Evolutionary conservation across 2,888 invertebrate species (phyloP), one percentile per base, ranked within the genome.

Genomic region (Allolobophora icterica): DNA sequence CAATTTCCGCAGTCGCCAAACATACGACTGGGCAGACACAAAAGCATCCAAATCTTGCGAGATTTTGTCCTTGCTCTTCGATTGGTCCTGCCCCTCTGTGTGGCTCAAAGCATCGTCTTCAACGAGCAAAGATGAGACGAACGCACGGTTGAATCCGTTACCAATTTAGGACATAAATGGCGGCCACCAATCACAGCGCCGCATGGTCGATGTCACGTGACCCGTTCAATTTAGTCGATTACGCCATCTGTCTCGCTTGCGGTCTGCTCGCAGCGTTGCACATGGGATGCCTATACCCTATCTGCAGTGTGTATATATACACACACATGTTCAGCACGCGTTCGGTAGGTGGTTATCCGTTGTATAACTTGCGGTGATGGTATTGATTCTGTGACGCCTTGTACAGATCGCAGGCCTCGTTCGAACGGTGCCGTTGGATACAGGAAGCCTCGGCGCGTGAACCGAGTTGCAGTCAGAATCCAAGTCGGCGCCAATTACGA

Each of bases 91-190:
- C 52, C 52, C 42, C 42, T 24, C 5, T 3, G 24, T 21, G 8
- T 21, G 52, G 24, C n/a, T 13, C 71, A 52, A 52, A 24, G 52
- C 21, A 24, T 52, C 52, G 52, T 52, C 52, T 52, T 52, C 52
- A n/a, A 71, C n/a, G 71, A 71, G 71, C 71, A 71, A 71, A 71
- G 71, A 71, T 71, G 71, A 71, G 71, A 71, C 71, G 71, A 71
- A 71, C n/a, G 71, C 71, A 71, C 71, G 71, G 71, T 71, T 71
- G 71, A 71, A 71, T 71, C 11, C 30, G 71, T 71, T 71, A n/a
- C 71, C 71, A 71, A 71, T 71, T n/a, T 71, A 71, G 71, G 71
- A 71, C 71, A 71, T 71, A 71, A 71, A 71, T 71, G 71, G 71
- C 30, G 71, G 71, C 71, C 71, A 71, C 71, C 71, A 71, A 71